Evolutionary conservation across 2,797 vertebrate species (phyloP).

Genomic region (Squalus acanthias): DNA sequence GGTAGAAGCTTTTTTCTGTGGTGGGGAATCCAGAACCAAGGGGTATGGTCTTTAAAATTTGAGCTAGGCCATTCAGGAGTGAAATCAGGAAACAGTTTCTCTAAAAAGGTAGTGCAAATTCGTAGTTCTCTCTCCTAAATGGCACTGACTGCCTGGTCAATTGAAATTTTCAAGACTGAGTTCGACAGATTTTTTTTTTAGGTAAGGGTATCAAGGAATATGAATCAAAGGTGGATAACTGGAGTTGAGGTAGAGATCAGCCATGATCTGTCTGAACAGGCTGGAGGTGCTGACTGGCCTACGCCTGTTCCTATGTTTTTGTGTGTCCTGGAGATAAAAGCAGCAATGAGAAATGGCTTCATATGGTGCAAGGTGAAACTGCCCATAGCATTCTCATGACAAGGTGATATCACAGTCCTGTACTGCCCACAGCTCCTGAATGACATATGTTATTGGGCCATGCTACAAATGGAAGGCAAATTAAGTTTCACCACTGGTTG

Average conservation of each 20-base stretch:
- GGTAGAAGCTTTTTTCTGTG: neutral
- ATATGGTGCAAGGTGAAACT: neutral
- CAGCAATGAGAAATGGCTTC: neutral
- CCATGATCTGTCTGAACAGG: neutral
- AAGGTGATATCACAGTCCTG: neutral
- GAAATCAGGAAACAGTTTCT: neutral
- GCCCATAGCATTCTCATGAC: neutral
- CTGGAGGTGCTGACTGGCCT: neutral
- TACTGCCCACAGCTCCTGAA: neutral
- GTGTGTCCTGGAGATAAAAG: neutral
- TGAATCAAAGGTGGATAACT: neutral
- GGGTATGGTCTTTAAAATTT: neutral
- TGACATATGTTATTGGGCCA: neutral
- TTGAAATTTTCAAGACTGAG: neutral
- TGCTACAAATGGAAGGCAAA: neutral
- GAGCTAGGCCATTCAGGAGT: neutral
- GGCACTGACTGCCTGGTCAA: neutral
- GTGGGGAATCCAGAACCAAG: neutral
- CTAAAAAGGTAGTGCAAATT: neutral
- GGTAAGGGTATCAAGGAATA: neutral
- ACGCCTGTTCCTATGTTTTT: neutral
- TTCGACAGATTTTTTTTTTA: neutral
- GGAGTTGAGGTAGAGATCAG: neutral
- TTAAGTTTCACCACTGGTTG: neutral
- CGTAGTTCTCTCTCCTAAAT: neutral